Evolutionary conservation across 2,888 invertebrate genomes (phyloP).

Genomic region (Eupithecia insigniata): DNA sequence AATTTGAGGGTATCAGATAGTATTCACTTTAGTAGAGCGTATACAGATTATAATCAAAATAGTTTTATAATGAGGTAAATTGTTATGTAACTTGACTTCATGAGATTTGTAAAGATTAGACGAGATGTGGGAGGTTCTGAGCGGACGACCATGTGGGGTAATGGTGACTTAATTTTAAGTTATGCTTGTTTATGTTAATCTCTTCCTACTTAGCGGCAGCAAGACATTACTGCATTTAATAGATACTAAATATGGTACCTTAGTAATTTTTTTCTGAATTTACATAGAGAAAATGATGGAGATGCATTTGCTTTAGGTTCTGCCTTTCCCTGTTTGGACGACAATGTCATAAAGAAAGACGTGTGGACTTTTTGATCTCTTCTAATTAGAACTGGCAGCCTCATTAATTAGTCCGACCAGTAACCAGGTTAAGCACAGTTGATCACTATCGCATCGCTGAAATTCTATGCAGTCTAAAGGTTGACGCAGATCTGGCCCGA

Average conservation of each 20-base stretch:
- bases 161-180: constrained; percentile 36
- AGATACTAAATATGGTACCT: constrained; percentile 25
- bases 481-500: background rate
- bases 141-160: constrained; percentile 11
- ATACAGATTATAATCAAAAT: constrained; percentile 60
- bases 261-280: constrained; percentile 9
- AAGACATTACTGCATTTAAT: constrained; percentile 29
- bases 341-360: background rate
- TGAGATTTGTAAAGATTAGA: constrained; percentile 43
- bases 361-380: background rate
- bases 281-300: constrained; percentile 13
- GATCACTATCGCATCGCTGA: constrained; percentile 8
- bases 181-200: constrained; percentile 36
- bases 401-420: constrained; percentile 9
- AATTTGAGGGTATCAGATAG: constrained; percentile 70
- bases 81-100: constrained; percentile 44
- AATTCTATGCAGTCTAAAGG: constrained; percentile 5
- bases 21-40: constrained; percentile 57
- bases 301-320: background rate
- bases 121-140: constrained; percentile 39
- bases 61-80: constrained; percentile 54
- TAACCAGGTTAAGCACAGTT: background rate
- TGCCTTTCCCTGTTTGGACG: constrained; percentile 2
- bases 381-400: constrained; percentile 10
- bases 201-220: constrained; percentile 32